Base-by-base conservation (phyloP, 2,888 invertebrate species). In the Stenolophus ochropezus region DNA sequence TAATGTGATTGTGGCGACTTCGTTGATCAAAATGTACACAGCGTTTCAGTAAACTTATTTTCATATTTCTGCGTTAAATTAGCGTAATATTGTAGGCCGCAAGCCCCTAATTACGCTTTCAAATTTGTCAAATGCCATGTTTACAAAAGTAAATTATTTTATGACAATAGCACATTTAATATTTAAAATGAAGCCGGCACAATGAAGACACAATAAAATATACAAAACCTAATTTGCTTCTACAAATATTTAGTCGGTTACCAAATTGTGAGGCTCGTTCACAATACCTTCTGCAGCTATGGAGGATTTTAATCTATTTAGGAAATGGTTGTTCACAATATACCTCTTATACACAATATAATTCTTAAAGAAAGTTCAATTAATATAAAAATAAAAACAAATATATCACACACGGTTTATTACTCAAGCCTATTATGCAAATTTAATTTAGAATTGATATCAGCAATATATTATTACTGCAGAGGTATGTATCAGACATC, bases 11-110 rank as follows among this genome's bases (percentile, higher is more conserved):
- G 61, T 23, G 25, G 61, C 0, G 56, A 8, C 56, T 21, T 56
- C 21, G 61, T 61, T 61, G 61, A 61, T 61, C 61, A 61, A 25
- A 61, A 61, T 61, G 61, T 61, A 61, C 61, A 61, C 61, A 61
- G 61, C 61, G 61, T 61, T 61, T 61, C 61, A n/a, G 25, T 69
- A 69, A 69, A 69, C 27, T 69, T 69, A 69, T 69, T 69, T 33
- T 33, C 27, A 69, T 69, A 69, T 69, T 33, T 69, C 65, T 69
- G 33, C 65, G 16, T 33, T 27, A 69, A 69, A 69, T 69, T 69
- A 69, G 65, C 65, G 61, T 65, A 65, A 65, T 33, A 33, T 20
- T 27, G 23, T 61, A 61, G 25, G 61, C 61, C 23, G n/a, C 4
- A 4, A 25, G 25, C 61, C 61, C 25, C 61, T 61, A 61, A 61